Percentiles rank a stretch among this genome's conserved stretches.
Conservation (phyloP, 92 coral and sea anemone species). For the Nematostella vectensis region DNA sequence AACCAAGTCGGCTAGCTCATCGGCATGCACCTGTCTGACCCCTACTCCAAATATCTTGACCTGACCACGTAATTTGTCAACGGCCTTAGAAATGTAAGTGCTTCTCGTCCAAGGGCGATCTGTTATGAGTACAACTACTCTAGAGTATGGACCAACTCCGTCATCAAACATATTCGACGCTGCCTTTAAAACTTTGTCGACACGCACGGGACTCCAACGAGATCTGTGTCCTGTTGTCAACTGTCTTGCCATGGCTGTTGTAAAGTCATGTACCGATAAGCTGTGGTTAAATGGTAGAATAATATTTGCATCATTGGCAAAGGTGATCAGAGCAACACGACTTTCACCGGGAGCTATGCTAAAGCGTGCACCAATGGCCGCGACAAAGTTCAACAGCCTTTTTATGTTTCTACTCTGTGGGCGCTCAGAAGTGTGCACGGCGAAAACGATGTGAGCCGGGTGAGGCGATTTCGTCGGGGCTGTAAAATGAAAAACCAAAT, state of each 20-base stretch:
- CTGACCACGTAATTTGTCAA: not conserved
- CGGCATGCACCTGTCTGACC: not conserved
- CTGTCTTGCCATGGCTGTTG: not conserved
- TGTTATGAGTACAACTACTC: constrained; percentile 4
- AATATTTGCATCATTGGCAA: not conserved
- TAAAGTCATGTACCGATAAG: not conserved
- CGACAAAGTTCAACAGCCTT: not conserved
- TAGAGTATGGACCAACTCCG: not conserved
- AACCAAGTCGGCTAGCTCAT: not conserved
- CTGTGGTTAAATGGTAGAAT: not conserved
- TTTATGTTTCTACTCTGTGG: not conserved
- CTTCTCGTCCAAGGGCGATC: not conserved
- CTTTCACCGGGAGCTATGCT: not conserved
- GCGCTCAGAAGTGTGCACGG: not conserved
- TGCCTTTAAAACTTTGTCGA: not conserved
- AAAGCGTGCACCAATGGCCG: not conserved
- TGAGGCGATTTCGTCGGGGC: constrained; percentile 4
- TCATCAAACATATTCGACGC: not conserved
- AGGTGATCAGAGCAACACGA: not conserved
- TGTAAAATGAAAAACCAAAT: too few species aligned
- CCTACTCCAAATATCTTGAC: constrained; percentile 7
- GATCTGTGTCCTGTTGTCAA: not conserved
- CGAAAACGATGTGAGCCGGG: not conserved
- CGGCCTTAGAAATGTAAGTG: not conserved
- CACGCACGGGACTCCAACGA: too few species aligned